Base-by-base conservation (phyloP, 64 coral and sea anemone species). In the Montipora sp. region DNA sequence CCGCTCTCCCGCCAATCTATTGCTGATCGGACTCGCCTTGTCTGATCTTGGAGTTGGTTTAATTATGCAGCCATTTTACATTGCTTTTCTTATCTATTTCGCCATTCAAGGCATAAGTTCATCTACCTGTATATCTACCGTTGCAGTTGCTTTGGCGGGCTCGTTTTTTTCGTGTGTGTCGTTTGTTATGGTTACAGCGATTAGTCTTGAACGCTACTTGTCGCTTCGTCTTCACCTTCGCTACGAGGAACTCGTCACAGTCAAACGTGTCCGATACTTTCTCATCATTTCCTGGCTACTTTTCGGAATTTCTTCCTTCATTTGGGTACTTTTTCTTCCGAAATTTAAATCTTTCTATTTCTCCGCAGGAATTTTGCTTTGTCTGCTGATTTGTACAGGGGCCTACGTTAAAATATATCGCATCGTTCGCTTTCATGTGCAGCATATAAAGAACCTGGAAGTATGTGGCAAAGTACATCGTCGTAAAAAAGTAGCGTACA, bases 191-290 rank as follows among this genome's bases (percentile, higher is more conserved):
- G 83, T 93, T 0, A 86, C 91, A n/a, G 91, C 91, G 3, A 80
- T 93, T 5, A 88, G 91, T 14, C 48, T 88, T 19, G 83, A 93
- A 76, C 84, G 86, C 16, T 93, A 93, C 21, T 50, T 93, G 5
- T 76, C 83, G 47, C 76, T 93, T 46, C 91, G 77, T 15, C 77
- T 77, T 10, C 91, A 93, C 55, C 23, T 93, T 2, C 91, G 91
- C 9, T 93, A 87, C 68, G 61, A 59, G 5, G 81, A 77, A 15
- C 63, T 93, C 19, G 23, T 93, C 16, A 93, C 91, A 7, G 19
- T 47, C 23, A 88, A 80, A 21, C 51, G 84, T 21, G 66, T 88
- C 11, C 47, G 77, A 5, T 48, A 18, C 59, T 79, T 93, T 20
- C 75, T 93, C 7, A 59, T 72, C 21, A 43, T 59, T 74, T 88